Base-by-base conservation (phyloP, 2,888 invertebrate genomes). In the Zele albiditarsus region DNA sequence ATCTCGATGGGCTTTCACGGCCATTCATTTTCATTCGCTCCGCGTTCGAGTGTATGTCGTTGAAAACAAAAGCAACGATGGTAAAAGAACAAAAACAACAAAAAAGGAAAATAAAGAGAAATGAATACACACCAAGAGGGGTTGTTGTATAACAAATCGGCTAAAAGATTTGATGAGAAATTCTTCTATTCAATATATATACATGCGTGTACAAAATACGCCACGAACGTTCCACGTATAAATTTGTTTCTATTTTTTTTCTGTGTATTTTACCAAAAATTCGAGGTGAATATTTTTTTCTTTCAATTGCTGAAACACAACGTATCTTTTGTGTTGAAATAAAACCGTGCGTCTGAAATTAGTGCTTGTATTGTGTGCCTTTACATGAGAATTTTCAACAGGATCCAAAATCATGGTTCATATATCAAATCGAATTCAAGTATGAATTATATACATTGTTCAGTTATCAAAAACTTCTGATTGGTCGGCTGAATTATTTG, bases 1-100 rank as follows among this genome's bases (percentile, higher is more conserved):
- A 31, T 20, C 57, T 33, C 57, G 33, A 57, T 49, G 68, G 63
- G 38, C 63, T 60, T 60, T 60, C 67, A 25, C 25, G 67, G 67
- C 38, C 68, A 57, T 69, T 69, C 68, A 57, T 69, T 69, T 57
- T 57, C 68, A 31, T 53, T 69, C 57, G 23, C 53, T 57, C 20
- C 68, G 28, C 20, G 25, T 65, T 25, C 33, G 57, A 28, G 68
- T 20, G 27, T 67, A 27, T 53, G 49, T 53, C 74, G 74, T 62
- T 71, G 69, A 57, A 27, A 65, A 66, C 46, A 76, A 68, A 73
- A 62, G 49, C 58, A 70, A 28, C 66, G 16, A 60, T 28, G 31
- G 16, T 58, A 33, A 67, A 76, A 71, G 71, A 57, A 73, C 20
- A 53, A 69, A 78, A 70, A 46, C 67, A 70, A 46, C 60, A 72